These are phyloP conservation scores for Cydia fagiglandana DNA, from an alignment of 1,140 invertebrate species.

Conservation along the genomic window DNA sequence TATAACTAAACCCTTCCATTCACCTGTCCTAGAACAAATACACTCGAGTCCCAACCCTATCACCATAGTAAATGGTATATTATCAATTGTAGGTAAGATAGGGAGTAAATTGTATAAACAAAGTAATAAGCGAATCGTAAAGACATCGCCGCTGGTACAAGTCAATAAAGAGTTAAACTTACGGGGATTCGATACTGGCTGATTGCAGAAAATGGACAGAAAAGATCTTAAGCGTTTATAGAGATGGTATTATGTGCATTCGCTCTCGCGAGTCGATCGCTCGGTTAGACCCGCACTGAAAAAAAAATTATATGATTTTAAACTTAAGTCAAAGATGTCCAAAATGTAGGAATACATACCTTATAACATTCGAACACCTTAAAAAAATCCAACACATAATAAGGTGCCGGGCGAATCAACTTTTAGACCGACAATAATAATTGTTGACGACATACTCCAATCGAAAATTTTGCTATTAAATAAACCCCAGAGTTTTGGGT, in stretches of 20 bases:
- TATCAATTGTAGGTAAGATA: neutral
- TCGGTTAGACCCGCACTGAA: too few species aligned
- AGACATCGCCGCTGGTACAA: neutral
- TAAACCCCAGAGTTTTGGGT: too few species aligned
- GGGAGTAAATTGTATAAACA: neutral
- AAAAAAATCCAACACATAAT: too few species aligned
- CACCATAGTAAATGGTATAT: neutral
- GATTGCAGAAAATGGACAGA: constrained; percentile 4
- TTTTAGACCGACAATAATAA: too few species aligned
- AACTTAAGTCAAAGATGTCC: too few species aligned
- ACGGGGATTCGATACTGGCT: constrained; percentile 10
- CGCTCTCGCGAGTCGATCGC: neutral
- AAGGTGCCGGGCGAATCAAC: too few species aligned
- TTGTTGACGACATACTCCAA: too few species aligned
- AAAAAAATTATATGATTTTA: too few species aligned
- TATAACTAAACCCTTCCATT: neutral
- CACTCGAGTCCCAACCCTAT: neutral
- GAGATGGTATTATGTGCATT: neutral
- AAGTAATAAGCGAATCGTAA: constrained; percentile 6
- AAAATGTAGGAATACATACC: too few species aligned
- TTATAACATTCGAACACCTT: too few species aligned
- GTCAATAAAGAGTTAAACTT: neutral
- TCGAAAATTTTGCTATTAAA: too few species aligned
- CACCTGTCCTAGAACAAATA: neutral
- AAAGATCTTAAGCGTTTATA: neutral